phyloP scores from a whole-genome alignment of 2,888 invertebrate genomes.

The Cylindroiulus punctatus region DNA sequence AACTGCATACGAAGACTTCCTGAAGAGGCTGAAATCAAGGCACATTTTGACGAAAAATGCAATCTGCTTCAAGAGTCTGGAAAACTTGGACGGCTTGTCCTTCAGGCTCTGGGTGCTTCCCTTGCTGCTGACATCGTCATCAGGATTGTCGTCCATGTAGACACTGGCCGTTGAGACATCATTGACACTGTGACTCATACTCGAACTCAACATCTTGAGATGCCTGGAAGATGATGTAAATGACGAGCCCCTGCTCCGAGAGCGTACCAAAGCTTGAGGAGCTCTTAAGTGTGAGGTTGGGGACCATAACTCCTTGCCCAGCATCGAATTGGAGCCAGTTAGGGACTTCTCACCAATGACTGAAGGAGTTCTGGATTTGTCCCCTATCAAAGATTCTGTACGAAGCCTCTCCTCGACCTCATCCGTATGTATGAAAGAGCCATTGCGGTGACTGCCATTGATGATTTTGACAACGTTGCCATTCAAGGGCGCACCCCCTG shows the following conservation, averaged over 20 bases:
- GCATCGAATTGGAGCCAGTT: background rate
- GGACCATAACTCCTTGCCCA: constrained; percentile 26
- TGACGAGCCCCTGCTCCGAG: constrained; percentile 13
- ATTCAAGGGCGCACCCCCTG: background rate
- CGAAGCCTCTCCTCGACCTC: background rate
- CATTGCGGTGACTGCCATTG: background rate
- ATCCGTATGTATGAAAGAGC: constrained; percentile 65
- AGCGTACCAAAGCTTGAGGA: constrained; percentile 1
- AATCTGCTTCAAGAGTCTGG: constrained; percentile 48
- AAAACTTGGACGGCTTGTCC: background rate
- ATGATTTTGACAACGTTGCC: background rate
- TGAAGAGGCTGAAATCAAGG: constrained; percentile 75
- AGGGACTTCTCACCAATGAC: constrained; percentile 37
- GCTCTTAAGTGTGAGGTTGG: background rate
- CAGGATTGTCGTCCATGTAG: constrained; percentile 21
- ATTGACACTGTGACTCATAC: constrained; percentile 78
- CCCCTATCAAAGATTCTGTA: constrained; percentile 1
- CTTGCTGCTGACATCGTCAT: constrained; percentile 43
- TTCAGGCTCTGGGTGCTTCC: background rate
- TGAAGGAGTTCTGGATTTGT: constrained; percentile 22
- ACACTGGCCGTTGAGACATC: constrained; percentile 75
- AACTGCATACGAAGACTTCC: constrained; percentile 76
- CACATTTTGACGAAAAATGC: constrained; percentile 65
- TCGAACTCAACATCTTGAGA: constrained; percentile 71
- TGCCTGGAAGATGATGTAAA: constrained; percentile 4